Percentiles rank a stretch among this genome's conserved stretches.
These are phyloP conservation scores for Calcarius lapponicus DNA, from an alignment of 2,797 vertebrate species.

Conservation along the genomic window DNA sequence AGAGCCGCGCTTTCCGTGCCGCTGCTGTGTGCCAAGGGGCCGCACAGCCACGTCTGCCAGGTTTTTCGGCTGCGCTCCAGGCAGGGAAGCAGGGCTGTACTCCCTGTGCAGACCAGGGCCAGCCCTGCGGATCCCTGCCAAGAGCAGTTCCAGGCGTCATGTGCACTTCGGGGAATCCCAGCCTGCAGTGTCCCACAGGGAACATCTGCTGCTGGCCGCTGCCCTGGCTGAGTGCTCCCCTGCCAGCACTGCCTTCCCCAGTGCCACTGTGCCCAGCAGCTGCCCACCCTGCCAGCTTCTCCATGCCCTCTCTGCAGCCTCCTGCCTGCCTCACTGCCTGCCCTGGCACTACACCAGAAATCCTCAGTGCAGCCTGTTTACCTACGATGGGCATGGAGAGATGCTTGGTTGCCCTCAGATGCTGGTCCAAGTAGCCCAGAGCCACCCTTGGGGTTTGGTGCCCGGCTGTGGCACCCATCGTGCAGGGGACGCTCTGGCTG, in stretches of 20 bases:
- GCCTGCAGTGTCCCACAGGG: not conserved
- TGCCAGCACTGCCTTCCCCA: fast-evolving
- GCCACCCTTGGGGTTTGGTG: not conserved
- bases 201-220: fast-evolving
- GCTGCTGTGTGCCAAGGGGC: not conserved
- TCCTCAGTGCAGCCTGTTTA: fast-evolving
- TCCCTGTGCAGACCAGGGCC: not conserved
- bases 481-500: fast-evolving
- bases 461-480: fast-evolving
- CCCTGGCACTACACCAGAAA: not conserved
- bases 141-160: not conserved
- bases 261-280: not conserved
- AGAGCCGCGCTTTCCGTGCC: fast-evolving
- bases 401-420: fast-evolving
- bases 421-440: not conserved
- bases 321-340: not conserved
- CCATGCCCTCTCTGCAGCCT: not conserved
- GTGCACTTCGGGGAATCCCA: slow-evolving; percentile 34
- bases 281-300: not conserved
- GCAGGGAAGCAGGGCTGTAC: not conserved
- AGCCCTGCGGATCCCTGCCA: not conserved
- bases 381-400: fast-evolving
- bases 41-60: fast-evolving
- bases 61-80: fast-evolving
- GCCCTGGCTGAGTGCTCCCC: not conserved